Percentiles rank a stretch among this genome's conserved stretches.
phyloP scores from a whole-genome alignment of 2,888 invertebrate species.

The Ligdia adustata region DNA sequence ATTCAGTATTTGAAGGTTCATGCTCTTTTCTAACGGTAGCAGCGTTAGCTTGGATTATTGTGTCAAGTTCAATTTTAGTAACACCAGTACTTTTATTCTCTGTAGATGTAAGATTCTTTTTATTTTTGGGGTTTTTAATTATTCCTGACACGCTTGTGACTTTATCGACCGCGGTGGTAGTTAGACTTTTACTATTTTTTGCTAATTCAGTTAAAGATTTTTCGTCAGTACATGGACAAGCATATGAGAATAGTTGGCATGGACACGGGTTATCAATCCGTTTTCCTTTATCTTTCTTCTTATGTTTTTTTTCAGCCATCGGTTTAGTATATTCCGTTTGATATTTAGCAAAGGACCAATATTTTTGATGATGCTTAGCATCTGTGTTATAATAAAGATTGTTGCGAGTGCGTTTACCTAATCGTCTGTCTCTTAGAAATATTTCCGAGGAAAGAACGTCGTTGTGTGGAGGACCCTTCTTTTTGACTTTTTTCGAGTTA shows the following conservation, averaged over 20 bases:
- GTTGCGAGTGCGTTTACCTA: conserved; percentile 35
- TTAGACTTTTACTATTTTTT: conserved; percentile 42
- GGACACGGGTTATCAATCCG: conserved; percentile 65
- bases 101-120: conserved; percentile 36
- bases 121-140: conserved; percentile 31
- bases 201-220: conserved; percentile 54
- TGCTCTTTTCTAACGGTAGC: conserved; percentile 35
- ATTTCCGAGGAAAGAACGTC: conserved; percentile 59
- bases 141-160: conserved; percentile 49
- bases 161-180: conserved; percentile 45
- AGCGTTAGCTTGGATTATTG: too few relatives aligned
- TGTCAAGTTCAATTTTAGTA: conserved; percentile 33
- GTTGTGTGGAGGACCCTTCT: conserved; percentile 37
- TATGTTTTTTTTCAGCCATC: conserved; percentile 49
- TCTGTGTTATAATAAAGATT: conserved; percentile 41
- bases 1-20: conserved; percentile 27
- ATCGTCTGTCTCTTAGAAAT: conserved; percentile 52
- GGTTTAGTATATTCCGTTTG: conserved; percentile 59
- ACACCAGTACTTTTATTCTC: conserved; percentile 44
- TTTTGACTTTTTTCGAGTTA: conserved; percentile 49
- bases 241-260: conserved; percentile 69
- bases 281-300: conserved; percentile 49
- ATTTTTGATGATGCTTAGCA: conserved; percentile 51
- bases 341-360: conserved; percentile 68
- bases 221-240: conserved; percentile 61